Evolutionary conservation across 2,113 vertebrate genomes (phyloP), one percentile per base, ranked within the genome.

Genomic region (Orycteropus afer): DNA sequence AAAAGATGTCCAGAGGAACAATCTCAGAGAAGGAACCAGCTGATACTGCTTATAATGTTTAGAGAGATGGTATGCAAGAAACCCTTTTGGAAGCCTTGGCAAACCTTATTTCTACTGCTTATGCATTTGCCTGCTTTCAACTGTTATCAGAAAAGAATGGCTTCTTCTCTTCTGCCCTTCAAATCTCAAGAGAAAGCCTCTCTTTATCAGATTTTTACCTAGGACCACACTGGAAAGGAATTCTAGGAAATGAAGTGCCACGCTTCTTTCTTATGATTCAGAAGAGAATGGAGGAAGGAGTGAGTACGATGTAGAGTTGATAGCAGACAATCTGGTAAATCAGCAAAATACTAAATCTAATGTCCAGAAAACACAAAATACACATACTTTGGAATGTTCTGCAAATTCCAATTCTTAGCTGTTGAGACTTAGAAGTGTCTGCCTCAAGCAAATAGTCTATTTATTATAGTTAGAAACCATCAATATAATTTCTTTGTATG

Each of bases 371-470:
- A 51, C 1, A n/a, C 2, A 1, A 0, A 47, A 40, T 13, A 11
- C 53, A 13, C 63, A 71, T 51, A 86, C 29, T 90, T 82, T 51
- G 12, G 7, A 45, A 69, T 80, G 12, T 12, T 76, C 77, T 71
- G 7, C 42, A 69, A 57, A 47, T 53, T 89, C 32, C 65, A 73
- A 29, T 89, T 89, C 40, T n/a, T 63, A 88, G 61, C 61, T 89
- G 47, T 53, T 69, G 10, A 49, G 5, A 45, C 18, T 63, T 69
- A 87, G 4, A 57, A 51, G 37, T 81, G 37, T 83, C 18, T 77
- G 45, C 7, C 67, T n/a, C 14, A 76, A 90, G 71, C 3, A 94
- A 74, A 22, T 49, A 27, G 81, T 81, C 7, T 90, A 25, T 34
- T 91, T 37, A 77, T 7, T 18, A 20, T 73, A 71, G 47, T 34